Conservation (phyloP, 2,113 vertebrate species). For the Holacanthus passer region DNA sequence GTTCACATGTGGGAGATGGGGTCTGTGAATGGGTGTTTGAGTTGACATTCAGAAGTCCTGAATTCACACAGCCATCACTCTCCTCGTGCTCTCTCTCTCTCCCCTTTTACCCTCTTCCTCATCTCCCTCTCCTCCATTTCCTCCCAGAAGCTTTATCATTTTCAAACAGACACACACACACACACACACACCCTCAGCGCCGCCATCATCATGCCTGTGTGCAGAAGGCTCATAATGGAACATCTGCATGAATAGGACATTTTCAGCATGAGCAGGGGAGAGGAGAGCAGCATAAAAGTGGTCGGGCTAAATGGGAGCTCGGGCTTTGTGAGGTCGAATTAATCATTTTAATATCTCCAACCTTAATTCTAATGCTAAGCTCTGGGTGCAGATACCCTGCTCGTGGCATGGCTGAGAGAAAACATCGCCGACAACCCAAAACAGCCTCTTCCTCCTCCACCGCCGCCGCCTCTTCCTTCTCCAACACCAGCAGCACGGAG, state of each 20-base stretch:
- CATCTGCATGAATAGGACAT: conserved; percentile 60
- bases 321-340: conserved; percentile 46
- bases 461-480: conserved; percentile 5
- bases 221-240: conserved; percentile 54
- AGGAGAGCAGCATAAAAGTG: conserved; percentile 36
- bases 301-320: conserved; percentile 34
- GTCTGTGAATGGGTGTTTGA: conserved; percentile 42
- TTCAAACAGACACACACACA: conserved; percentile 43
- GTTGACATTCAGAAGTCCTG: conserved; percentile 44
- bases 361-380: conserved; percentile 52
- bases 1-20: conserved; percentile 25
- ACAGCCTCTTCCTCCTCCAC: conserved; percentile 29
- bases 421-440: not conserved
- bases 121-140: not conserved
- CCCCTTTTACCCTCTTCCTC: not conserved
- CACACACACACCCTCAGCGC: conserved; percentile 21
- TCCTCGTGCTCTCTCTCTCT: conserved; percentile 5
- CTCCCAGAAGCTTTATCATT: conserved; percentile 35
- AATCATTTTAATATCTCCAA: conserved; percentile 68
- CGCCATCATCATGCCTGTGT: conserved; percentile 22
- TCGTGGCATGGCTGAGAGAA: conserved; percentile 50
- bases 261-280: conserved; percentile 39
- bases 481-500: conserved; percentile 12
- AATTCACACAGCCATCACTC: conserved; percentile 27
- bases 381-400: conserved; percentile 30